Evolutionary conservation across 2,888 invertebrate genomes (phyloP).

Genomic region (Cantharis rustica): DNA sequence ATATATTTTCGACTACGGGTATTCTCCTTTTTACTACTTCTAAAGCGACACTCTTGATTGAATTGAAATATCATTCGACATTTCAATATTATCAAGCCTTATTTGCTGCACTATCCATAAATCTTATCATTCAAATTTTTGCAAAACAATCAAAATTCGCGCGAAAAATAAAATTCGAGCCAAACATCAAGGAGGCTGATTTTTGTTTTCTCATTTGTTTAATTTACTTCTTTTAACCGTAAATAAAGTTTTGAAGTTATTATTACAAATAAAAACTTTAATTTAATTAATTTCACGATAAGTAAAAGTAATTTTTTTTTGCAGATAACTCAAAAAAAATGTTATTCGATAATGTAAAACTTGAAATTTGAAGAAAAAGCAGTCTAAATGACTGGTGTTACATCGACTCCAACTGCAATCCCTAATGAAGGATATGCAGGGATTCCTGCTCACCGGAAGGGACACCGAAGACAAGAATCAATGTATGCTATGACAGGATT

Average conservation of each 20-base stretch:
- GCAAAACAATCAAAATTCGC: background rate
- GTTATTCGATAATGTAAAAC: background rate
- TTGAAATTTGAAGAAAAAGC: background rate
- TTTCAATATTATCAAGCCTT: too few relatives aligned
- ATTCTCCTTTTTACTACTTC: too few relatives aligned
- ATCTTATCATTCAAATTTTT: too few relatives aligned
- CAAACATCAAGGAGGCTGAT: too few relatives aligned
- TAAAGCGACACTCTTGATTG: too few relatives aligned
- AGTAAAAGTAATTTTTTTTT: background rate
- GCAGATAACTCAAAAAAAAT: background rate
- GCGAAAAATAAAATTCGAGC: background rate
- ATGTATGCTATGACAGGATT: conserved; percentile 89
- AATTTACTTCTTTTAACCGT: too few relatives aligned
- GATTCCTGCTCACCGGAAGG: conserved; percentile 44
- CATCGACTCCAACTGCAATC: conserved; percentile 13
- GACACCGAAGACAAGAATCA: conserved; percentile 77
- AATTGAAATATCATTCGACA: too few relatives aligned
- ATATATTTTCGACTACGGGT: too few relatives aligned
- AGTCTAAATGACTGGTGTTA: conserved; percentile 24
- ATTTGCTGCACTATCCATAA: too few relatives aligned
- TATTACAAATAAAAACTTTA: background rate
- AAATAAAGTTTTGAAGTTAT: too few relatives aligned
- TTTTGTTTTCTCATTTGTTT: too few relatives aligned
- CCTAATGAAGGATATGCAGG: conserved; percentile 25
- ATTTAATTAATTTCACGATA: background rate